Base-by-base conservation (phyloP, 2,888 invertebrate species). In the Netelia virgata region DNA sequence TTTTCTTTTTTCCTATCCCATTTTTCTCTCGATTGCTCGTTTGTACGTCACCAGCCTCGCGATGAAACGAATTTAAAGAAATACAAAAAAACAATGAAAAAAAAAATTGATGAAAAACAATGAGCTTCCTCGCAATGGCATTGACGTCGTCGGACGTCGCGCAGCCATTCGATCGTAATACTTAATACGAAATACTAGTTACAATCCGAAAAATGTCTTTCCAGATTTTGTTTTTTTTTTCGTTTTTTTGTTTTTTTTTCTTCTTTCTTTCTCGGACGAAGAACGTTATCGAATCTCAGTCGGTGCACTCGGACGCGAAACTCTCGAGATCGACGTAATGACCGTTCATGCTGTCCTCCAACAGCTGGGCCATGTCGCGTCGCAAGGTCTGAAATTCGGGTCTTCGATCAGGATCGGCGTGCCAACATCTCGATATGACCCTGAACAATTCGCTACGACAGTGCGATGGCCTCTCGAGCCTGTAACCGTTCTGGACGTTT, bases 401-500 rank as follows among this genome's bases (percentile, higher is more conserved):
- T 85, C 97, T 94, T 89, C 96, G 95, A 18, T 95, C 95, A 0
- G 97, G 96, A 92, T 96, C 96, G 36, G 96, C 96, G 90, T 96
- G 95, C 96, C 96, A 96, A 86, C 95, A 95, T 86, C 95, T 94
- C 16, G 94, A 94, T 94, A 96, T 96, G 84, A 96, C 93, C 87
- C 95, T 94, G 90, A 95, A 96, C 88, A 96, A 94, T 90, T 96
- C 95, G 82, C 96, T 96, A 88, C 96, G 96, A 94, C 97, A 97
- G 94, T 97, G 97, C 78, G 96, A 95, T 0, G 97, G 97, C 73
- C 97, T 95, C 90, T 97, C 97, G 79, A 97, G 95, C 0, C 97
- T 95, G 92, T 97, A 96, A 28, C 97, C 97, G 88, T 96, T 96
- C 23, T 97, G 96, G 68, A 97, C 97, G 53, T 96, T 96, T 9